phyloP scores from a whole-genome alignment of 92 coral and sea anemone genomes.

The Diadumene lineata region DNA sequence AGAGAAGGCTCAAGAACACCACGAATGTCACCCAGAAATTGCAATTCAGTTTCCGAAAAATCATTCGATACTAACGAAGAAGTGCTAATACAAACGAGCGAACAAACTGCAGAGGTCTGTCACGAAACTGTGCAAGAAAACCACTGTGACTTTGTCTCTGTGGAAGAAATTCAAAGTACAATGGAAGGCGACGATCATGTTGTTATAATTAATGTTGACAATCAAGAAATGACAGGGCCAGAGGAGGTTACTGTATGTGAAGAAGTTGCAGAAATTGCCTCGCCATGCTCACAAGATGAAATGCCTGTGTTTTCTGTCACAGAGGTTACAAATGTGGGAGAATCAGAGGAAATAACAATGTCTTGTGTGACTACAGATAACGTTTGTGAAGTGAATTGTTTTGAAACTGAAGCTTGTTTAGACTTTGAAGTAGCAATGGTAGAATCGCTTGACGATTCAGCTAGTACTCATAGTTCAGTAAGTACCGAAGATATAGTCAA shows the following conservation, averaged over 20 bases:
- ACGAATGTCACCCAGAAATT: constrained; percentile 1
- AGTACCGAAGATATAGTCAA: constrained; percentile 54
- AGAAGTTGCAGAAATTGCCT: constrained; percentile 11
- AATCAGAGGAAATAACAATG: constrained; percentile 31
- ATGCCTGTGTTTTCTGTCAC: constrained; percentile 23
- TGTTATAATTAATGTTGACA: constrained; percentile 4
- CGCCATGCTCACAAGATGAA: constrained; percentile 8
- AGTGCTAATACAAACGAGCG: not conserved
- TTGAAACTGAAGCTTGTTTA: constrained; percentile 37
- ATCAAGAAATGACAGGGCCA: constrained; percentile 13
- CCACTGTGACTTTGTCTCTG: constrained; percentile 22
- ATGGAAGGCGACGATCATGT: not conserved
- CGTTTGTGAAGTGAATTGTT: constrained; percentile 44
- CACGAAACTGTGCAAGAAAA: constrained; percentile 10
- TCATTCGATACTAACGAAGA: not conserved
- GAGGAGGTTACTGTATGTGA: constrained; percentile 20
- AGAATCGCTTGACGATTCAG: constrained; percentile 58
- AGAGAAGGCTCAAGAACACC: not conserved
- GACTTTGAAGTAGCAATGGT: constrained; percentile 71
- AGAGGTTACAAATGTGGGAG: constrained; percentile 23
- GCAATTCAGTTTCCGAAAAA: constrained; percentile 18
- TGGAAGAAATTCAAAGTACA: constrained; percentile 21
- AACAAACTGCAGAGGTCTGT: not conserved
- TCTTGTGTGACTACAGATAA: constrained; percentile 24
- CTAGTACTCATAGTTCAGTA: constrained; percentile 54